Evolutionary conservation across 2,888 invertebrate genomes (phyloP).

Genomic region (Aleiodes alternator): DNA sequence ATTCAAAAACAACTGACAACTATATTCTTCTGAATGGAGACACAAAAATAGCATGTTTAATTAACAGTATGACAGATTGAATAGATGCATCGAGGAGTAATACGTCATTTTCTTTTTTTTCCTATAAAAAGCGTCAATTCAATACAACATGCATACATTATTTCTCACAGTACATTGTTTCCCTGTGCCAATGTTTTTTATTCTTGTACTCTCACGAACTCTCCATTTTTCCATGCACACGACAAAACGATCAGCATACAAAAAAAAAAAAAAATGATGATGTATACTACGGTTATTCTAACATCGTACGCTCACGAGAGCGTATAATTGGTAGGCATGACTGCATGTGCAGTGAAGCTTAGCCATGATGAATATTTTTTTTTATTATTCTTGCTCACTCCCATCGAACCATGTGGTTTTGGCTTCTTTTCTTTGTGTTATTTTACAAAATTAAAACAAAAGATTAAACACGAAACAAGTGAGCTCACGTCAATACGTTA

Average conservation of each 20-base stretch:
- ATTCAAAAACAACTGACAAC: too few species aligned
- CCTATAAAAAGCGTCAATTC: too few species aligned
- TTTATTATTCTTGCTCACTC: neutral
- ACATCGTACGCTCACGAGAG: conserved; percentile 11
- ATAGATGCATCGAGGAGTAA: too few species aligned
- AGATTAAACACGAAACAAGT: conserved; percentile 6
- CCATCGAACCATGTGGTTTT: conserved; percentile 9
- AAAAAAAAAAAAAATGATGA: conserved; percentile 1
- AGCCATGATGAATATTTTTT: conserved; percentile 1
- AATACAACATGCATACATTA: neutral
- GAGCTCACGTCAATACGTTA: neutral
- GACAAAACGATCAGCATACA: conserved; percentile 20
- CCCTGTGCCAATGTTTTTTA: neutral
- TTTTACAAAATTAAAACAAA: conserved; percentile 2
- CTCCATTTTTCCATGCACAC: conserved; percentile 8
- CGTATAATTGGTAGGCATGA: conserved; percentile 29
- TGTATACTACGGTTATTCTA: conserved; percentile 1
- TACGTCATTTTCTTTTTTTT: too few species aligned
- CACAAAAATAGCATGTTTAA: too few species aligned
- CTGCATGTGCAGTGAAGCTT: conserved; percentile 15
- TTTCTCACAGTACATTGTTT: neutral
- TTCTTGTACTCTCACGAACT: neutral
- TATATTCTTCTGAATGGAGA: too few species aligned
- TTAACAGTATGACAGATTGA: too few species aligned
- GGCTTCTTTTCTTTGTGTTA: neutral